Percentiles rank a stretch among this genome's conserved stretches.
phyloP scores from a whole-genome alignment of 2,797 vertebrate species.

The Sorex maritimensis region DNA sequence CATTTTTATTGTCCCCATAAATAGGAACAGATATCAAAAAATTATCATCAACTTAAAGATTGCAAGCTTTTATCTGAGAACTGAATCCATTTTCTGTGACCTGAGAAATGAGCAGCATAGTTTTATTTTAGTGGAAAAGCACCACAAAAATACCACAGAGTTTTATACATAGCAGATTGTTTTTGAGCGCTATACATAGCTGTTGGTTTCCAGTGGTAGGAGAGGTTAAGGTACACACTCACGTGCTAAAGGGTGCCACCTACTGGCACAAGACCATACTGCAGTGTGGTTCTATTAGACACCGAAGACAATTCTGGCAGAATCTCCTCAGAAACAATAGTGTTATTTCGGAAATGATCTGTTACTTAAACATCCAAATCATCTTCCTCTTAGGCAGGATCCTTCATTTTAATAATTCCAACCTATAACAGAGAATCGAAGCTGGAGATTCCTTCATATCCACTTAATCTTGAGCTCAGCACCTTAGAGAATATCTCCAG shows the following conservation, averaged over 20 bases:
- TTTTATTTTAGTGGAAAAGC: not conserved
- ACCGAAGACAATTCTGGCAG: not conserved
- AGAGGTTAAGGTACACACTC: not conserved
- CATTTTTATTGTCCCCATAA: conserved; percentile 21
- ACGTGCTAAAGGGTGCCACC: conserved; percentile 63
- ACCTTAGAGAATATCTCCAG: not conserved
- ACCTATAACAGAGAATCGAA: conserved; percentile 26
- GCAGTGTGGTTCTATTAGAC: conserved; percentile 69
- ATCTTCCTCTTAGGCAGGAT: not conserved
- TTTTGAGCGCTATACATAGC: not conserved
- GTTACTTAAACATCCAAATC: not conserved
- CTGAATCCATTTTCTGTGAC: conserved; percentile 26
- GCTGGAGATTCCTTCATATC: not conserved
- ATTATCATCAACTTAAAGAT: not conserved
- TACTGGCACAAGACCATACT: conserved; percentile 47
- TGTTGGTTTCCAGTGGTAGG: not conserved
- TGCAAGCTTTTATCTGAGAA: conserved; percentile 27
- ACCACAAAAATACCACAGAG: not conserved
- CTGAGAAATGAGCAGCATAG: not conserved
- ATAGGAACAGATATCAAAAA: conserved; percentile 12
- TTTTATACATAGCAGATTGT: not conserved
- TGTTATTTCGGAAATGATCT: not conserved
- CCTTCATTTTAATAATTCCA: not conserved
- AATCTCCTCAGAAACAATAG: not conserved
- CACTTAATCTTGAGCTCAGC: not conserved